Percentiles rank a stretch among this genome's conserved stretches.
phyloP scores from a whole-genome alignment of 2,888 invertebrate species.

The Polia nebulosa region DNA sequence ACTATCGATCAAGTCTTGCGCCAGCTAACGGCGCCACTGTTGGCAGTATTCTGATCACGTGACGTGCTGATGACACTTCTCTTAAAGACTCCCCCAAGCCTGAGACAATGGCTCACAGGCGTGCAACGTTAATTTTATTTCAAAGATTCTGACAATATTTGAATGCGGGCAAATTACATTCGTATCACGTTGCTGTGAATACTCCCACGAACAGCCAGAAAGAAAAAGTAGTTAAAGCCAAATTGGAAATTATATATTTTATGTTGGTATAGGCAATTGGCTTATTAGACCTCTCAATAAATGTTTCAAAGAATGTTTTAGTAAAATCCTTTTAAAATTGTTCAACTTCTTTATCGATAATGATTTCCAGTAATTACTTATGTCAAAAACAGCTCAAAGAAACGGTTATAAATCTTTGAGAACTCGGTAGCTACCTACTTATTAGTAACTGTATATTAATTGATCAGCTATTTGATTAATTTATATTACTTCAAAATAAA shows the following conservation, averaged over 20 bases:
- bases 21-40: conserved; percentile 8
- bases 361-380: conserved; percentile 58
- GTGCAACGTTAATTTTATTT: conserved; percentile 65
- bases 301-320: conserved; percentile 28
- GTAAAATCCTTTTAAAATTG: conserved; percentile 31
- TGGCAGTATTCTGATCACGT: conserved; percentile 67
- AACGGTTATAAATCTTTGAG: neutral
- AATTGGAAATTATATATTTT: conserved; percentile 16
- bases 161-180: conserved; percentile 56
- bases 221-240: conserved; percentile 13
- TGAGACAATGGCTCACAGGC: conserved; percentile 49
- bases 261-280: neutral
- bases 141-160: conserved; percentile 61
- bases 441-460: conserved; percentile 2
- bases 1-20: conserved; percentile 46
- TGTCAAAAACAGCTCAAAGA: conserved; percentile 45
- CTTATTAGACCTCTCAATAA: conserved; percentile 24
- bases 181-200: conserved; percentile 42
- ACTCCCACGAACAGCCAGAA: neutral
- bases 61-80: conserved; percentile 63
- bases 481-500: neutral
- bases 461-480: neutral
- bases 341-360: conserved; percentile 13
- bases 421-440: neutral
- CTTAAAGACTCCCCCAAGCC: conserved; percentile 54